Conservation (phyloP, 2,888 invertebrate species). For the Branchipolynoe longqiensis region DNA sequence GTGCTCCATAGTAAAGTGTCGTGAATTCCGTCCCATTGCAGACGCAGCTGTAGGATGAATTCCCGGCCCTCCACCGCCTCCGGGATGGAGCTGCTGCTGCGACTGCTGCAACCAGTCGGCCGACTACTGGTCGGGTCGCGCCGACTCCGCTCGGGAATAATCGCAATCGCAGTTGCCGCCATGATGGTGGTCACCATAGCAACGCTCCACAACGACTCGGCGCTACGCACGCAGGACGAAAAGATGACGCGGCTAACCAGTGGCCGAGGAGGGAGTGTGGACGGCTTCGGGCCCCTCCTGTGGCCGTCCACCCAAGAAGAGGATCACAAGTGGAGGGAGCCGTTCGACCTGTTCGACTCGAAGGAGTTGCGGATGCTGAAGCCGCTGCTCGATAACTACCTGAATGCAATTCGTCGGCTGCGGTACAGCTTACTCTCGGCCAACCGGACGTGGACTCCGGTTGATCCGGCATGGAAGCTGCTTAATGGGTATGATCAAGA, state of each 20-base stretch:
- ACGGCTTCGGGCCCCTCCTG: background rate
- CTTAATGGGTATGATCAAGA: conserved; percentile 44
- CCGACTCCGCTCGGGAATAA: background rate
- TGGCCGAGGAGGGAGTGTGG: background rate
- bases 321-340: background rate
- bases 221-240: background rate
- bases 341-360: conserved; percentile 32
- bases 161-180: background rate
- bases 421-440: conserved; percentile 35
- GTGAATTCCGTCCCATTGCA: too few relatives aligned
- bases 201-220: conserved; percentile 21
- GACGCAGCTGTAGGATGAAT: too few relatives aligned
- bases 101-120: background rate
- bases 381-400: background rate
- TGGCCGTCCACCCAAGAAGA: background rate
- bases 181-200: conserved; percentile 36
- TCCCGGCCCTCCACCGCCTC: too few relatives aligned
- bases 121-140: conserved; percentile 13
- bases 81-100: background rate
- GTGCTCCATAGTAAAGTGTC: too few relatives aligned
- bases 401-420: conserved; percentile 22
- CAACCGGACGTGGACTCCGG: conserved; percentile 42
- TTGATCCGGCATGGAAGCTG: background rate
- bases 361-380: background rate
- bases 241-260: background rate